Evolutionary conservation across 2,797 vertebrate genomes (phyloP), one percentile per base, ranked within the genome.

Genomic region (Octomys mimax): DNA sequence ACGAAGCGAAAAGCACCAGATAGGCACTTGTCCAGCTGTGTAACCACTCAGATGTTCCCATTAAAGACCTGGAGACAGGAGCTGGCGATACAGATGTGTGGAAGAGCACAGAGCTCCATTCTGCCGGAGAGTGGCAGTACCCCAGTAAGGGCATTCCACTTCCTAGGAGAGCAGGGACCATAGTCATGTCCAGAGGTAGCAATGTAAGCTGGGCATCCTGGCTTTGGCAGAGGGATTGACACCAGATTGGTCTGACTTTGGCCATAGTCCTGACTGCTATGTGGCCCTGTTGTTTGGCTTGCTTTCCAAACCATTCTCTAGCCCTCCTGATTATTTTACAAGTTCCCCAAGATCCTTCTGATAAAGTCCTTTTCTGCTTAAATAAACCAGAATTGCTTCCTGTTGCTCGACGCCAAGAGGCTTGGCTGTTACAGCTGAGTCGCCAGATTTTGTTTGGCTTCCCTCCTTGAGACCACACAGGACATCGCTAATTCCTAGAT

Each of bases 371-470:
- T 96, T 94, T 95, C 83, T 92, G 83, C 86, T 96, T 80, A 95
- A 97, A 97, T 92, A 96, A 94, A 93, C 82, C 87, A 97, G 95
- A 97, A 97, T 96, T 96, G 85, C 75, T 97, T 97, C 92, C 95
- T 92, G 92, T 94, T n/a, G 22, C 78, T 95, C 42, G 1, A 42
- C 92, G 88, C 95, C 89, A 91, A 92, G 92, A 96, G 70, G n/a
- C 26, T 61, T 68, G 89, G 79, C 91, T 49, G 2, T 90, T 93
- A 57, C 2, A 92, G 70, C 95, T 94, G 88, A 84, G 83, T 92
- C 49, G 52, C 91, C 91, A 91, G 83, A 92, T 95, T 97, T 95
- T 52, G 59, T 70, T 95, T 96, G 92, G 91, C 83, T 89, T 96
- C 95, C 79, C 71, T 92, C 92, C 73, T 77, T 11, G 5, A 96